Evolutionary conservation across 2,113 vertebrate genomes (phyloP).

Genomic region (Dolichallabes microphthalmus): DNA sequence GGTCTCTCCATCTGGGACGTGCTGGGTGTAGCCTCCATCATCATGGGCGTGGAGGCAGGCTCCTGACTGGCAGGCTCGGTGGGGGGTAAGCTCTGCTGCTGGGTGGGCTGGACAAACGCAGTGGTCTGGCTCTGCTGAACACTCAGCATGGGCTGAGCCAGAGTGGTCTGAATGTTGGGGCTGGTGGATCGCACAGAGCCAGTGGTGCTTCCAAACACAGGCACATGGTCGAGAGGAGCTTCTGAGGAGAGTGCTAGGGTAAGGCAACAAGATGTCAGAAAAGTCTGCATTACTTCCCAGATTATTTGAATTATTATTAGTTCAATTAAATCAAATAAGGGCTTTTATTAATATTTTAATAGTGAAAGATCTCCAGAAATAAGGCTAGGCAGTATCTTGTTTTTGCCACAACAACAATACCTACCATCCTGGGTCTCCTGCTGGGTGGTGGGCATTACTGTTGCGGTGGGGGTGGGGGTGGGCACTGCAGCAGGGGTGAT

Average conservation of each 20-base stretch:
- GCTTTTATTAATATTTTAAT: not conserved
- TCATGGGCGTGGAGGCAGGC: conserved; percentile 69
- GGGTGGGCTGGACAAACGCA: conserved; percentile 96
- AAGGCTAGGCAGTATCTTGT: not conserved
- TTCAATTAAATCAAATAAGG: not conserved
- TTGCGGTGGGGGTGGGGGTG: conserved; percentile 94
- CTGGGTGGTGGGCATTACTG: conserved; percentile 97
- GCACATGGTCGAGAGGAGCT: conserved; percentile 89
- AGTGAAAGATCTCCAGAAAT: not conserved
- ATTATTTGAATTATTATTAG: not conserved
- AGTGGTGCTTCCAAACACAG: conserved; percentile 91
- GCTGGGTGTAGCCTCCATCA: conserved; percentile 86
- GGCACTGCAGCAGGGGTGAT: conserved; percentile 91
- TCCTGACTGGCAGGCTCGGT: conserved; percentile 86
- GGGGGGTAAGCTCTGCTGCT: conserved; percentile 87
- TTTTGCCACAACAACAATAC: not conserved
- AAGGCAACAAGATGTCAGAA: conserved; percentile 12
- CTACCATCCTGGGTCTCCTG: conserved; percentile 93
- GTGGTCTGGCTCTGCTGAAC: conserved; percentile 92
- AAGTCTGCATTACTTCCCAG: not conserved
- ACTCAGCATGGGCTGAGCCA: conserved; percentile 82
- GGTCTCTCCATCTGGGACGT: conserved; percentile 86
- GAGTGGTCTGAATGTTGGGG: conserved; percentile 88
- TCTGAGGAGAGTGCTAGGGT: conserved; percentile 84
- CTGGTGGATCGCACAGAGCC: conserved; percentile 95